Conservation (phyloP, 2,888 invertebrate species). For the Campaea margaritaria region DNA sequence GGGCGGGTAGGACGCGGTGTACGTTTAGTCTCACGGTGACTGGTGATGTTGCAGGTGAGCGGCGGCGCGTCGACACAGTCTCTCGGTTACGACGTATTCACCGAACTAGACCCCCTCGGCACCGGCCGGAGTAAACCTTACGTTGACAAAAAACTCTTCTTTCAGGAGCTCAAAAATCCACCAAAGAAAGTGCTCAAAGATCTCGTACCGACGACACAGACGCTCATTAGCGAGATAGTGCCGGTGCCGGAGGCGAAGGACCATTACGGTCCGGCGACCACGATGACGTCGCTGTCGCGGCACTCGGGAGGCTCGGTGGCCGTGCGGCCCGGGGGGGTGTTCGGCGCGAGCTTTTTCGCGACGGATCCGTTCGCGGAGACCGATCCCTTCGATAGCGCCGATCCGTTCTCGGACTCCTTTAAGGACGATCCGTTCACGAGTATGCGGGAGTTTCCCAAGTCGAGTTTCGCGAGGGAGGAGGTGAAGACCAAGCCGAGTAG, state of each 20-base stretch:
- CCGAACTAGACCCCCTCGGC: slow-evolving; percentile 96
- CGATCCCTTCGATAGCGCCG: slow-evolving; percentile 90
- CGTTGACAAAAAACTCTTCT: slow-evolving; percentile 98
- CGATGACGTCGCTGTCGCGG: slow-evolving; percentile 77
- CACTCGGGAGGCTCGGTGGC: slow-evolving; percentile 80
- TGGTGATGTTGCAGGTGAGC: slow-evolving; percentile 79
- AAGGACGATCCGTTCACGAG: slow-evolving; percentile 86
- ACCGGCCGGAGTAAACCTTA: slow-evolving; percentile 96
- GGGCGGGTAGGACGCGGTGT: slow-evolving; percentile 15
- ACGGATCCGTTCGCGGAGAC: slow-evolving; percentile 88
- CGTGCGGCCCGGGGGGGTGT: slow-evolving; percentile 53
- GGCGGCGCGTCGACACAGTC: slow-evolving; percentile 66
- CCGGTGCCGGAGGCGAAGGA: slow-evolving; percentile 62
- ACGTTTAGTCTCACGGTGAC: slow-evolving; percentile 63
- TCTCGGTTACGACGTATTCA: slow-evolving; percentile 92
- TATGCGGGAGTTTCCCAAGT: slow-evolving; percentile 73
- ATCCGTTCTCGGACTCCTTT: slow-evolving; percentile 87
- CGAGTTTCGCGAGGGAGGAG: slow-evolving; percentile 60
- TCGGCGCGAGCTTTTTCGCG: slow-evolving; percentile 72
- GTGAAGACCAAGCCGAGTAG: slow-evolving; percentile 56
- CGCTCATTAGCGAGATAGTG: slow-evolving; percentile 69
- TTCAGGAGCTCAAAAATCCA: slow-evolving; percentile 97
- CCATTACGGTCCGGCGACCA: slow-evolving; percentile 74
- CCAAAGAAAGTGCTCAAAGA: slow-evolving; percentile 97
- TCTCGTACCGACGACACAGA: slow-evolving; percentile 84